Conservation (phyloP, 2,888 invertebrate genomes). For the Rugalucina vietnamica region DNA sequence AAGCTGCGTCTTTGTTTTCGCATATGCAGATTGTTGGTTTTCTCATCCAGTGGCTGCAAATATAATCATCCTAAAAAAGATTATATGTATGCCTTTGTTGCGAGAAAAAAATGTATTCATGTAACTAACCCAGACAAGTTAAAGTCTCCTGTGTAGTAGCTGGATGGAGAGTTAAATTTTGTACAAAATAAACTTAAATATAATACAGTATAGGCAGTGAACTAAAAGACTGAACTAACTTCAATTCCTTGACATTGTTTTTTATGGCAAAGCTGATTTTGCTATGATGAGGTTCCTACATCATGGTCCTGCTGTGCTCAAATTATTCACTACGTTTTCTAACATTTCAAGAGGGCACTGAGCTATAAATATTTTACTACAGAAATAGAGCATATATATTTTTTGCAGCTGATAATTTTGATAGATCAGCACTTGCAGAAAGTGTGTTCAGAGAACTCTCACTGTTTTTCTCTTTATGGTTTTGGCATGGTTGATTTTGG, state of each 20-base stretch:
- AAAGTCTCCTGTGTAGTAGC: too few species aligned
- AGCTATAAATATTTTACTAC: background rate
- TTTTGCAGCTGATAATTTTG: background rate
- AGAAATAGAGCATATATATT: background rate
- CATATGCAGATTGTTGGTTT: too few species aligned
- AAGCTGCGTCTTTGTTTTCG: too few species aligned
- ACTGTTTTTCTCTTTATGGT: background rate
- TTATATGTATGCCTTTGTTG: background rate
- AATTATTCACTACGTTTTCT: background rate
- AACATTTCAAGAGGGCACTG: background rate
- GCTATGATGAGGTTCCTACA: too few species aligned
- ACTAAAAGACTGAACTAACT: too few species aligned
- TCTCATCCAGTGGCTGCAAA: too few species aligned
- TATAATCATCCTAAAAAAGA: background rate
- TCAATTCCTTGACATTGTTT: too few species aligned
- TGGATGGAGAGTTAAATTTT: too few species aligned
- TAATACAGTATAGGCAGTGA: too few species aligned
- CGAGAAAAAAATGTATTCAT: background rate
- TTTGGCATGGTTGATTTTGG: background rate
- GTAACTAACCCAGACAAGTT: too few species aligned
- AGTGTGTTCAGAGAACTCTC: background rate
- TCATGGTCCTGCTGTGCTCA: background rate
- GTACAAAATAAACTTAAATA: too few species aligned
- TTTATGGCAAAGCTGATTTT: too few species aligned
- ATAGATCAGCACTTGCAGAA: background rate